Evolutionary conservation across 2,888 invertebrate genomes (phyloP), one percentile per base, ranked within the genome.

Genomic region (Scaptomyza polygonia): DNA sequence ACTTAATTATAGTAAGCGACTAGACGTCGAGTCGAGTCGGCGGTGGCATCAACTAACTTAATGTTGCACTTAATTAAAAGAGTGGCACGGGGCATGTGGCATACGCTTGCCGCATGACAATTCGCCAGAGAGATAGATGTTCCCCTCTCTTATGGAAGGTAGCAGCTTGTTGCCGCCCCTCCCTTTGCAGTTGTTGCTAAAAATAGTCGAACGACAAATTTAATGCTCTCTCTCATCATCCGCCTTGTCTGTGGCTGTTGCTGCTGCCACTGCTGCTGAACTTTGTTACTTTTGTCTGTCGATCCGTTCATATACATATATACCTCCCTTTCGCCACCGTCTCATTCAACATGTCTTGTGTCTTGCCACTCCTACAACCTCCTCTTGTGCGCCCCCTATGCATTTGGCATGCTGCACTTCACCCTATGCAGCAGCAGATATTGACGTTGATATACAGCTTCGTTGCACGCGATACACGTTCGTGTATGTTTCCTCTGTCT

Each of bases 31-130:
- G 30, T 18, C 32, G 36, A 36, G 34, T 34, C n/a, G 39, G 16
- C 39, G 39, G 62, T 29, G 34, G 51, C 76, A 66, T 44, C 67
- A 78, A 88, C 80, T 86, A 80, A 88, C 88, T 85, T 86, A 88
- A 83, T 86, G 81, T 81, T 83, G 88, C 84, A 86, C 88, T 85
- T 86, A 87, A 87, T 87, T 88, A 88, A 88, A 88, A 72, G 5
- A 62, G 67, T 77, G 75, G 66, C 47, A 67, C 63, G 67, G 49
- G 59, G 44, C 53, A 54, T 8, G 39, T 39, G 18, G 42, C 53
- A 59, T 59, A 82, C 71, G 75, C 79, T 69, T 72, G 67, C 67
- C 59, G 39, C 5, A 25, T 25, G 70, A 43, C 49, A 34, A n/a
- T 32, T 32, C 12, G 32, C 32, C 32, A 32, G 4, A 12, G 30